Conservation (phyloP, 2,797 vertebrate genomes). For the Oophaga sylvatica region DNA sequence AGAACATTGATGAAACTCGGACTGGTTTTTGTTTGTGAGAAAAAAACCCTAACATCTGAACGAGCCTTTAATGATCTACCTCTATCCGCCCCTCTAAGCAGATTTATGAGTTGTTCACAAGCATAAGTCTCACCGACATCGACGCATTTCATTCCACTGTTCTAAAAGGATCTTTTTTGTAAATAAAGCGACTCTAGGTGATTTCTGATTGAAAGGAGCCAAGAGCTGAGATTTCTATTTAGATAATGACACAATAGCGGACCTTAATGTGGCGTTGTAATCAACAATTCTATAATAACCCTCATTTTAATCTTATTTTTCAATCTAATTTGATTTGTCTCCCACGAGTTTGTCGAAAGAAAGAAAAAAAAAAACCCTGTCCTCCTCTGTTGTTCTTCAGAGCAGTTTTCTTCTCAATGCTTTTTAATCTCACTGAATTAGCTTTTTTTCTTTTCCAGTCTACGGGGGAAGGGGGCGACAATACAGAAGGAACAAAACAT, state of each 20-base stretch:
- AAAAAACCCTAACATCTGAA: too few species aligned
- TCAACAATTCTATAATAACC: slow-evolving; percentile 56
- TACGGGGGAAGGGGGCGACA: background rate
- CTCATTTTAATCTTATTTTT: slow-evolving; percentile 61
- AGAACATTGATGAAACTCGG: too few species aligned
- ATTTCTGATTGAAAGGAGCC: slow-evolving; percentile 54
- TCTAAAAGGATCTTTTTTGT: slow-evolving; percentile 26
- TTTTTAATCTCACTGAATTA: slow-evolving; percentile 40
- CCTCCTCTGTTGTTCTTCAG: background rate
- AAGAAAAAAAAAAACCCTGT: slow-evolving; percentile 6
- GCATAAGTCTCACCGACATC: background rate
- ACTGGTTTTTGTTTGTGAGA: too few species aligned
- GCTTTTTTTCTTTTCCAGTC: background rate
- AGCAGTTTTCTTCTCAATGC: background rate
- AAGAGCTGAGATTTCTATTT: slow-evolving; percentile 57
- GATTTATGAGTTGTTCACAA: background rate
- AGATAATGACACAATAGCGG: slow-evolving; percentile 56
- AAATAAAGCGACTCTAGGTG: slow-evolving; percentile 37
- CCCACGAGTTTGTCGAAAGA: slow-evolving; percentile 23
- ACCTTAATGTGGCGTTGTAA: slow-evolving; percentile 53
- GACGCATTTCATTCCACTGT: background rate
- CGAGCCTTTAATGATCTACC: too few species aligned
- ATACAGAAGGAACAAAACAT: slow-evolving; percentile 23
- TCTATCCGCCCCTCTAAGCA: too few species aligned
- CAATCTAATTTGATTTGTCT: slow-evolving; percentile 58